Evolutionary conservation across 2,797 vertebrate species (phyloP).

Genomic region (Pristis pectinata): DNA sequence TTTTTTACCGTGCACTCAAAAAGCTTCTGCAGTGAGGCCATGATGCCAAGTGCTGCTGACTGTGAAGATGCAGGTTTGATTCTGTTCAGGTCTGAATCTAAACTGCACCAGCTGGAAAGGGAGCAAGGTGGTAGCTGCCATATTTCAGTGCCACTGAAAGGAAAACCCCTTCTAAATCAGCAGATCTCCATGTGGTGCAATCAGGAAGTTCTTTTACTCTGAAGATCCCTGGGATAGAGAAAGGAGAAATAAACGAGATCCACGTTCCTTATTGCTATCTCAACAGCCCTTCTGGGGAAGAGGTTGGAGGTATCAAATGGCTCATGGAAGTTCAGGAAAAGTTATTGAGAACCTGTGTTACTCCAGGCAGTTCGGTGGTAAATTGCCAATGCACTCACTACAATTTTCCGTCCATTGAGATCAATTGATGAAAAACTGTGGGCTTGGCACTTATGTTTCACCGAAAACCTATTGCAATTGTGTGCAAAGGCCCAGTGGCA

Average conservation of each 20-base stretch:
- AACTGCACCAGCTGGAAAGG: background rate
- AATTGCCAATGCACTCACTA: background rate
- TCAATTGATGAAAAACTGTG: background rate
- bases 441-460: background rate
- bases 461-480: background rate
- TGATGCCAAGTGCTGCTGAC: background rate
- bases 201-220: background rate
- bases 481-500: background rate
- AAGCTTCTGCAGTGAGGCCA: background rate
- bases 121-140: background rate
- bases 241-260: background rate
- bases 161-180: background rate
- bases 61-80: background rate
- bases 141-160: background rate
- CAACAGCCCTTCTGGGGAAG: background rate
- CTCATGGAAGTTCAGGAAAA: background rate
- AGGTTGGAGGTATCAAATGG: background rate
- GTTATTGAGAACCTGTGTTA: too few species aligned
- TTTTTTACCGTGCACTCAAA: background rate
- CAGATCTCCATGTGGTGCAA: background rate
- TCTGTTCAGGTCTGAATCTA: background rate
- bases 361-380: background rate
- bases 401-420: background rate
- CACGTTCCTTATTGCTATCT: background rate
- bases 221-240: background rate